A percentile compares a stretch with the other conserved stretches of the same genome.
Evolutionary conservation across 1,140 invertebrate genomes (phyloP).

Genomic region (Tetragnatha versicolor): DNA sequence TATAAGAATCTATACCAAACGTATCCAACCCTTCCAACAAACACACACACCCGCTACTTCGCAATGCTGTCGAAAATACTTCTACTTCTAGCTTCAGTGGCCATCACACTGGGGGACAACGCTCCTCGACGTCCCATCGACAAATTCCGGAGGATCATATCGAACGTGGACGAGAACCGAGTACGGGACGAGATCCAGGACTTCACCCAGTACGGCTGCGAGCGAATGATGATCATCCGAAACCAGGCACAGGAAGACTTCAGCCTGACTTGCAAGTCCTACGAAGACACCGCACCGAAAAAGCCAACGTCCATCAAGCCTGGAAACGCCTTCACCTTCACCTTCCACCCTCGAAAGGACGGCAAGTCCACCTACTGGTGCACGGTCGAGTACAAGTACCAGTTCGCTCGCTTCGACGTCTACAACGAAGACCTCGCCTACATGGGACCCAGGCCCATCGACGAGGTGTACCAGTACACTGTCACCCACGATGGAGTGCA

Average conservation of each 20-base stretch:
- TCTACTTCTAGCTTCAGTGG: too few relatives aligned
- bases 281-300: constrained; percentile 17
- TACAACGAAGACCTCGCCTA: constrained; percentile 23
- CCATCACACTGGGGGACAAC: too few relatives aligned
- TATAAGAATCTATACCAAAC: neutral
- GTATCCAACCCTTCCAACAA: neutral
- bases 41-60: too few relatives aligned
- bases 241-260: constrained; percentile 5
- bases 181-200: constrained; percentile 21
- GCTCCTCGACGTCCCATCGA: neutral
- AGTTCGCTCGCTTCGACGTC: constrained; percentile 27
- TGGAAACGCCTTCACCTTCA: constrained; percentile 15
- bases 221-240: constrained; percentile 30
- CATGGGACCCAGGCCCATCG: constrained; percentile 32
- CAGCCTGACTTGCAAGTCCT: constrained; percentile 3
- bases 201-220: constrained; percentile 25
- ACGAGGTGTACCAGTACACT: constrained; percentile 29
- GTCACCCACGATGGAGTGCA: constrained; percentile 36
- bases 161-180: constrained; percentile 13
- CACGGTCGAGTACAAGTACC: constrained; percentile 20
- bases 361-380: constrained; percentile 34
- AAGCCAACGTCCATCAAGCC: neutral
- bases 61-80: too few relatives aligned
- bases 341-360: constrained; percentile 20
- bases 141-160: constrained; percentile 5